A percentile compares a stretch with the other conserved stretches of the same genome.
Conservation (phyloP, 2,113 vertebrate genomes). For the Gymnobelideus leadbeateri region DNA sequence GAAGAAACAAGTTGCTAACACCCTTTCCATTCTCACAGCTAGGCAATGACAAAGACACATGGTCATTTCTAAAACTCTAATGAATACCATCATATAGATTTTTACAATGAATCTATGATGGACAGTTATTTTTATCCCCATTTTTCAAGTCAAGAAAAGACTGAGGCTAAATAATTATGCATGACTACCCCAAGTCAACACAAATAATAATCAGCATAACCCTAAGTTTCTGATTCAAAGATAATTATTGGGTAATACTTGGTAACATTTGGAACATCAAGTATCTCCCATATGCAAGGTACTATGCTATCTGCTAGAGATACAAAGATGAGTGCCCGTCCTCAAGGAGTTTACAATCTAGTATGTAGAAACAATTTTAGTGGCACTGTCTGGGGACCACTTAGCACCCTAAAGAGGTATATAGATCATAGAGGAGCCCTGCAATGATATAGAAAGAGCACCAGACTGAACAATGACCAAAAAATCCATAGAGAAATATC, state of each 20-base stretch:
- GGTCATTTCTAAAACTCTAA: not conserved
- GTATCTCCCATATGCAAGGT: not conserved
- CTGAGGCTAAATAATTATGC: not conserved
- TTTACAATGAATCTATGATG: not conserved
- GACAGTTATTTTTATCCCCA: not conserved
- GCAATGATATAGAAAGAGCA: not conserved
- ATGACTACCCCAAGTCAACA: not conserved
- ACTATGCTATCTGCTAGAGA: not conserved
- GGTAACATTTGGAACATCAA: not conserved
- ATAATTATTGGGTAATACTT: not conserved
- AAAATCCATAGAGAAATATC: not conserved
- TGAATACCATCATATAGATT: not conserved
- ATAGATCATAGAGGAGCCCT: not conserved
- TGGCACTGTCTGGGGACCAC: not conserved
- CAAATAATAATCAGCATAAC: not conserved
- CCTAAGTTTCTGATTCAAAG: not conserved
- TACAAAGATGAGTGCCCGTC: not conserved
- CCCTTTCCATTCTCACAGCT: not conserved
- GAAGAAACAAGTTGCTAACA: not conserved
- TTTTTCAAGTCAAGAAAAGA: not conserved
- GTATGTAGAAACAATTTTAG: not conserved
- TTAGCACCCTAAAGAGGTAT: not conserved
- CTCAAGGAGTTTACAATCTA: not conserved
- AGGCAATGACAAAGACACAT: not conserved
- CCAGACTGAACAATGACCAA: not conserved